Base-by-base conservation (phyloP, 1,140 invertebrate species). In the Habropoda laboriosa region DNA sequence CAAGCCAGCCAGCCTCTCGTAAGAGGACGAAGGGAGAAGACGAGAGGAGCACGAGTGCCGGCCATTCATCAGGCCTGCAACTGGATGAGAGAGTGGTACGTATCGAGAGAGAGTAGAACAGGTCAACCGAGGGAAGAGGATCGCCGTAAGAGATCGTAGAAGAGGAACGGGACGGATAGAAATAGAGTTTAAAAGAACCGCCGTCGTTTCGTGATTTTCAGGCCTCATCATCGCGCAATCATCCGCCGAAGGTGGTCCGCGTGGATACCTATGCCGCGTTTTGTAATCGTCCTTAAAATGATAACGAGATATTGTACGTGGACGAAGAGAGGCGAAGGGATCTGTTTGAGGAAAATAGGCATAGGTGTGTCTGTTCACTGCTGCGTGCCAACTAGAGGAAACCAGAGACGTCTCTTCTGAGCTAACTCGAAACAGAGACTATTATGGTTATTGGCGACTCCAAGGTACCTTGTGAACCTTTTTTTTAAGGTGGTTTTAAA, bases 241-340 rank as follows among this genome's bases (percentile, higher is more conserved):
- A 82, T 83, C 78, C 81, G 40, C 60, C 73, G 77, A 83, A 81
- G 80, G 81, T 73, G 57, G 70, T 45, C 73, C 68, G 77, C 77
- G 71, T 18, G 61, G 60, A n/a, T n/a, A n/a, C 63, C n/a, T 51
- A n/a, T 77, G 67, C 47, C 81, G 53, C 66, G 76, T 89, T 89
- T 86, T 80, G 85, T 88, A 90, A 91, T 90, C 84, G 81, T 63
- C 75, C 78, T 86, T 86, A 89, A 90, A n/a, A 89, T 87, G 88
- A 90, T 89, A 90, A 89, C 85, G 81, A 86, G 87, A 86, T 84
- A n/a, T n/a, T n/a, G n/a, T n/a, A 87, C 83, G 66, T 70, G 75
- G 77, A 13, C 47, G 57, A 49, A 30, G 63, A 57, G 61, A 55
- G 40, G 27, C 40, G 79, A 60, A n/a, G 27, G 53, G 74, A 78